These are phyloP conservation scores for Brachionus calyciflorus DNA, from an alignment of 1,140 invertebrate genomes.

Conservation along the genomic window DNA sequence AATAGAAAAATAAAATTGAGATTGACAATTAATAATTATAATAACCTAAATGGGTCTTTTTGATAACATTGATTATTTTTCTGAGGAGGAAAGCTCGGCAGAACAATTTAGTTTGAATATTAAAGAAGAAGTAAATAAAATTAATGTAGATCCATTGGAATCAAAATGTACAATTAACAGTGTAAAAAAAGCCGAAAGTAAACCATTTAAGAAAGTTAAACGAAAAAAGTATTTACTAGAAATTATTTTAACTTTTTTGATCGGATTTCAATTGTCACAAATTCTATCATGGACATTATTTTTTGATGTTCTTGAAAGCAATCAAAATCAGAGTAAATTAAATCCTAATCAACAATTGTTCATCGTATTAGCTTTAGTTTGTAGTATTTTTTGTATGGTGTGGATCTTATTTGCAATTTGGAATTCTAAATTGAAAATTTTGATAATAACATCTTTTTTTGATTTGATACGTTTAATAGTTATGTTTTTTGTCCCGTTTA, in stretches of 20 bases:
- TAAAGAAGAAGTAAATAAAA: not conserved
- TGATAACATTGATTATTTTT: not conserved
- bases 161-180: too few species aligned
- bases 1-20: too few species aligned
- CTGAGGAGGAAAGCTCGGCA: not conserved
- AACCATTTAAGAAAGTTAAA: not conserved
- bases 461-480: too few species aligned
- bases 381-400: not conserved
- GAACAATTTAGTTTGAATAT: not conserved
- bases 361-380: not conserved
- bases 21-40: not conserved
- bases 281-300: not conserved
- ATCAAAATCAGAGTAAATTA: not conserved
- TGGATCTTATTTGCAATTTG: too few species aligned
- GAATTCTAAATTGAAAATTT: too few species aligned
- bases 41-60: not conserved
- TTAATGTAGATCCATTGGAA: too few species aligned
- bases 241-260: not conserved
- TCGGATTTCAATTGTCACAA: not conserved
- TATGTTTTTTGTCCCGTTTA: too few species aligned
- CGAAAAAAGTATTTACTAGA: not conserved
- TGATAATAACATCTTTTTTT: too few species aligned
- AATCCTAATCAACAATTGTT: not conserved
- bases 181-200: not conserved
- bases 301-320: not conserved